Percentiles rank a stretch among this genome's conserved stretches.
Evolutionary conservation across 2,797 vertebrate genomes (phyloP).

Genomic region (Catostomus latipinnis): DNA sequence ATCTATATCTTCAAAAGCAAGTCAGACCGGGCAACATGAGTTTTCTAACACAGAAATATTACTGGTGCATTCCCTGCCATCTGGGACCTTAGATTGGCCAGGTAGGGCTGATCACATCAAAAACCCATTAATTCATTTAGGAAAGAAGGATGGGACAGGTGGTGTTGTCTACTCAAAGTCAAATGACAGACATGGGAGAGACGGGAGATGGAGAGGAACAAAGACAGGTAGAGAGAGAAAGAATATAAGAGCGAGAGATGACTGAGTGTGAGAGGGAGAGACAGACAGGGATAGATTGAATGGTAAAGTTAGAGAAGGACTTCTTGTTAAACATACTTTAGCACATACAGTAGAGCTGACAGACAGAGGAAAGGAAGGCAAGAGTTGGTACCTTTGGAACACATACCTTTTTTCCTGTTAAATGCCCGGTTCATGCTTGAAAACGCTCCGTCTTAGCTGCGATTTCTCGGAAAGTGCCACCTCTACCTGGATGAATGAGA

Average conservation of each 20-base stretch:
- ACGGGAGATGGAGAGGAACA: constrained; percentile 2
- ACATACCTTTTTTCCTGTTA: constrained; percentile 92
- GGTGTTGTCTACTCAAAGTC: constrained; percentile 50
- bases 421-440: constrained; percentile 93
- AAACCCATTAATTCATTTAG: constrained; percentile 60
- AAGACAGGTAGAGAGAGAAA: not conserved
- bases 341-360: no score
- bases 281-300: not conserved
- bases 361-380: not conserved
- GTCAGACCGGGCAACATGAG: constrained; percentile 5
- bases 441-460: constrained; percentile 64
- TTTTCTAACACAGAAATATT: constrained; percentile 62
- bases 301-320: not conserved
- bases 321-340: no score
- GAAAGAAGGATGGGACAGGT: constrained; percentile 65
- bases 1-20: constrained; percentile 13
- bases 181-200: constrained; percentile 60
- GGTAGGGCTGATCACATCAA: constrained; percentile 59
- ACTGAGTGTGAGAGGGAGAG: not conserved
- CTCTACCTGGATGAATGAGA: constrained; percentile 71
- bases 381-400: not conserved
- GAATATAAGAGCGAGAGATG: no score
- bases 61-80: constrained; percentile 59
- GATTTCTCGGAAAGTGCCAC: constrained; percentile 67
- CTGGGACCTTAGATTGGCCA: constrained; percentile 56